Conservation (phyloP, 2,888 invertebrate genomes). For the Strigamia transsilvanica region DNA sequence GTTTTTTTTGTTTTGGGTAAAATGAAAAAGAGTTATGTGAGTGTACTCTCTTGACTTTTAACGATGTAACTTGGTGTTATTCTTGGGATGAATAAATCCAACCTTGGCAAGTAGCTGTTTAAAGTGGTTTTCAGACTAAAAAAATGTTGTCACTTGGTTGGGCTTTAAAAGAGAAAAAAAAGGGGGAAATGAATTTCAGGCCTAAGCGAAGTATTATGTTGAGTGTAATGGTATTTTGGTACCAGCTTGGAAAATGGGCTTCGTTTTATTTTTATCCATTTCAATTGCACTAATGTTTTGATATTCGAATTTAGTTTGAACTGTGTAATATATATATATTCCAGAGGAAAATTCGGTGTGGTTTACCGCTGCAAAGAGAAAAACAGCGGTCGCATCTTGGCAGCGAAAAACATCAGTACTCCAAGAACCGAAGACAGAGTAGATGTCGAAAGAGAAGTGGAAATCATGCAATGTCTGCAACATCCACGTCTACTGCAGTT, state of each 20-base stretch:
- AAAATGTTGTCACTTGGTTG: background rate
- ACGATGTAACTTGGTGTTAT: constrained; percentile 7
- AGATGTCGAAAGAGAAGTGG: constrained; percentile 94
- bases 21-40: background rate
- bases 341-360: constrained; percentile 96
- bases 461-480: constrained; percentile 92
- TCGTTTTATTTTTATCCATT: background rate
- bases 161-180: background rate
- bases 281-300: background rate
- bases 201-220: background rate
- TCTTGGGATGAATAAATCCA: constrained; percentile 27
- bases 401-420: constrained; percentile 91
- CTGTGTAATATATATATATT: constrained; percentile 43
- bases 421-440: constrained; percentile 85
- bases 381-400: constrained; percentile 78
- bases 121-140: background rate
- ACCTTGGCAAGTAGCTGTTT: constrained; percentile 26
- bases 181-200: background rate
- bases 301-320: background rate
- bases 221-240: background rate
- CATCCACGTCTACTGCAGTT: constrained; percentile 96
- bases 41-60: background rate
- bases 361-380: constrained; percentile 92
- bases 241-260: background rate
- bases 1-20: background rate